phyloP scores from a whole-genome alignment of 2,113 vertebrate genomes.

The Camarhynchus parvulus region DNA sequence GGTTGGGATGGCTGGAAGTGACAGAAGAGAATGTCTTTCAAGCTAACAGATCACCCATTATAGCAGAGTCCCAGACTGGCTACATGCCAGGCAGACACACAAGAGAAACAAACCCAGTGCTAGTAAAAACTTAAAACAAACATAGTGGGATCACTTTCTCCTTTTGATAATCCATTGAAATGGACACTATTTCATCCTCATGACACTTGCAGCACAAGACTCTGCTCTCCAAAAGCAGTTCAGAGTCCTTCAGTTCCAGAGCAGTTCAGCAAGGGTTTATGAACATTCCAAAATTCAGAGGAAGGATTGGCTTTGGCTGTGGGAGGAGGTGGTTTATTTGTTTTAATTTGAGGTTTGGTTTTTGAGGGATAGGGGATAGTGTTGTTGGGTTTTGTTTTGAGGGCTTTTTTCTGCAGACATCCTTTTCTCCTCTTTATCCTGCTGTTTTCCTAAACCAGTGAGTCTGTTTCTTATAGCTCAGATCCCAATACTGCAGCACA shows the following conservation, averaged over 20 bases:
- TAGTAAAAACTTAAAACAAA: not conserved
- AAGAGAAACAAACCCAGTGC: not conserved
- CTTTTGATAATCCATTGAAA: not conserved
- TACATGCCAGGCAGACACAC: not conserved
- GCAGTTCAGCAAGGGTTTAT: not conserved
- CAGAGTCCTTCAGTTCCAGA: not conserved
- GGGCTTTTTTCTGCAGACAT: not conserved
- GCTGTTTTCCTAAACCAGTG: not conserved
- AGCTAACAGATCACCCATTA: not conserved
- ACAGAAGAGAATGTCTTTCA: not conserved
- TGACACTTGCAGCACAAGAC: not conserved
- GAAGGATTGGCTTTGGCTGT: not conserved
- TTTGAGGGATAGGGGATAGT: not conserved
- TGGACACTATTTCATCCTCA: not conserved
- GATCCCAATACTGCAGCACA: accelerated
- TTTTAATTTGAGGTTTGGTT: not conserved
- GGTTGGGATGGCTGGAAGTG: not conserved
- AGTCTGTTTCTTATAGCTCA: not conserved
- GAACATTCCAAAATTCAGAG: not conserved
- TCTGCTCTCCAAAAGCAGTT: not conserved
- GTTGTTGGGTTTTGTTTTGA: not conserved
- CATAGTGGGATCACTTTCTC: not conserved
- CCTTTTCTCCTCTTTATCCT: not conserved
- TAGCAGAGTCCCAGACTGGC: not conserved
- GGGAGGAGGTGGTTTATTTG: not conserved